phyloP scores from a whole-genome alignment of 2,797 vertebrate genomes.

The Balearica regulorum region DNA sequence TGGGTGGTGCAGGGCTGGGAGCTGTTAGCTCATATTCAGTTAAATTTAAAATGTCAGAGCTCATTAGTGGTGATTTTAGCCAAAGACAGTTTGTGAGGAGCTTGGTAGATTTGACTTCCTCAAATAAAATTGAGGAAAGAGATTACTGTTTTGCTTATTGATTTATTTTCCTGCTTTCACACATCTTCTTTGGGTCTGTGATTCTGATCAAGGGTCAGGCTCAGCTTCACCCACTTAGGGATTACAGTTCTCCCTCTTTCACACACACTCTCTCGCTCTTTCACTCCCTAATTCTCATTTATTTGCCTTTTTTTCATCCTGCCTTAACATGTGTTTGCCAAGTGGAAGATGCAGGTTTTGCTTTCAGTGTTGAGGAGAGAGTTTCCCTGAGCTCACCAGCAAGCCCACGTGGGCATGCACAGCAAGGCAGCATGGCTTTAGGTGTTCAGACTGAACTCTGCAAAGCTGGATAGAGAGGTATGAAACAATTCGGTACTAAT shows the following conservation, averaged over 20 bases:
- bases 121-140: conserved; percentile 70
- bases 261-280: not conserved
- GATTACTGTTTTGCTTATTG: conserved; percentile 50
- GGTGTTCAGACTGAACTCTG: not conserved
- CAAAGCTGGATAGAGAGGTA: not conserved
- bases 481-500: not conserved
- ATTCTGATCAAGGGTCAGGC: conserved; percentile 2
- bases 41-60: conserved; percentile 76
- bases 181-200: conserved; percentile 27
- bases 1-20: conserved; percentile 76
- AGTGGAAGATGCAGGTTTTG: not conserved
- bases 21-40: conserved; percentile 68
- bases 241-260: conserved; percentile 22
- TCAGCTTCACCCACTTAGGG: conserved; percentile 38
- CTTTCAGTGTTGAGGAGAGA: not conserved
- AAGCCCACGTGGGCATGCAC: not conserved
- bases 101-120: conserved; percentile 70
- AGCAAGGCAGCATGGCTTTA: not conserved
- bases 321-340: not conserved
- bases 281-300: not conserved
- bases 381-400: not conserved
- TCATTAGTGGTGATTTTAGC: conserved; percentile 75
- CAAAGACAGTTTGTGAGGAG: conserved; percentile 69
- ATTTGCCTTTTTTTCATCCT: not conserved
- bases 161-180: conserved; percentile 61